These are phyloP conservation scores for Keiferia lycopersicella DNA, from an alignment of 2,888 invertebrate species.

Conservation along the genomic window DNA sequence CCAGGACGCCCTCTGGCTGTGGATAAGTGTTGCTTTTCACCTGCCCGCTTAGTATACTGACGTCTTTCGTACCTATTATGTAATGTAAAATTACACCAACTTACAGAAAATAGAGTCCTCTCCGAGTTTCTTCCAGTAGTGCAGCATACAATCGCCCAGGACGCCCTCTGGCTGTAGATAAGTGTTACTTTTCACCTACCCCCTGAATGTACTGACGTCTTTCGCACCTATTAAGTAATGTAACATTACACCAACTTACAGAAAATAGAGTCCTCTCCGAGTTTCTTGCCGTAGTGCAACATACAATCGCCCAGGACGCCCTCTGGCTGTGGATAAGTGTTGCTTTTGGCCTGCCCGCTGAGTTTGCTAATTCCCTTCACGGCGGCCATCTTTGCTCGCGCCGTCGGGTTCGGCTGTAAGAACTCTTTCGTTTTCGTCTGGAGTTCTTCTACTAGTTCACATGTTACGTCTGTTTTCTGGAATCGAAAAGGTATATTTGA, in stretches of 20 bases:
- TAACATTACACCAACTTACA: constrained; percentile 76
- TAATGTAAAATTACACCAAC: constrained; percentile 37
- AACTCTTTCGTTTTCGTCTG: constrained; percentile 99
- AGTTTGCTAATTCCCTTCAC: constrained; percentile 98
- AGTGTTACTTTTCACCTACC: constrained; percentile 97
- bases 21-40: constrained; percentile 98
- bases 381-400: constrained; percentile 96
- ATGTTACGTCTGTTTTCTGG: constrained; percentile 99
- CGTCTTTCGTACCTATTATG: constrained; percentile 85
- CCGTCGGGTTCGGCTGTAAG: constrained; percentile 99
- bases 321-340: constrained; percentile 99
- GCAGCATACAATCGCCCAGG: constrained; percentile 97
- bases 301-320: constrained; percentile 98
- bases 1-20: constrained; percentile 98
- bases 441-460: constrained; percentile 97
- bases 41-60: constrained; percentile 98
- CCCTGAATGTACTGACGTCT: constrained; percentile 97
- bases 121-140: constrained; percentile 96
- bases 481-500: constrained; percentile 30
- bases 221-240: constrained; percentile 81
- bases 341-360: constrained; percentile 97
- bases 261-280: constrained; percentile 97
- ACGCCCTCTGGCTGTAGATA: constrained; percentile 99
- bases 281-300: constrained; percentile 95
- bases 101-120: constrained; percentile 96